phyloP scores from a whole-genome alignment of 2,797 vertebrate genomes.

The Falco naumanni region DNA sequence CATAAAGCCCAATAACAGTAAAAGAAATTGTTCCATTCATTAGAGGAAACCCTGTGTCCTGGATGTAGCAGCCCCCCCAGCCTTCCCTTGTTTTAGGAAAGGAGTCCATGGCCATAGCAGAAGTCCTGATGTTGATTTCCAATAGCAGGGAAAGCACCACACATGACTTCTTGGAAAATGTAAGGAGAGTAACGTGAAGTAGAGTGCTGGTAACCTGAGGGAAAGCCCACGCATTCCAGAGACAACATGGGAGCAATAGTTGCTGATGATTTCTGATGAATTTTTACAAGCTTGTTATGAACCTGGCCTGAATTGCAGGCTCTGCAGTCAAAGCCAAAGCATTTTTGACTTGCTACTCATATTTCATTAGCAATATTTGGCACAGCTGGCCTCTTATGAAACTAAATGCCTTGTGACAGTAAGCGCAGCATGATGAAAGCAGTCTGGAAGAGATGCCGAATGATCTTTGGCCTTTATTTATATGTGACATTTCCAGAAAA shows the following conservation, averaged over 20 bases:
- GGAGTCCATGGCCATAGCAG: neutral
- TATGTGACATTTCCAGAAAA: conserved; percentile 65
- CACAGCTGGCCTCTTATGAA: conserved; percentile 12
- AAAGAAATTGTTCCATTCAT: neutral
- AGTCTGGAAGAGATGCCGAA: neutral
- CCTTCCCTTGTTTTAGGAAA: neutral
- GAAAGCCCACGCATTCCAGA: neutral
- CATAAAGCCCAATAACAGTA: neutral
- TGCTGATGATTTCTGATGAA: neutral
- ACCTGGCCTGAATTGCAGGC: neutral
- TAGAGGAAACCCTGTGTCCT: neutral
- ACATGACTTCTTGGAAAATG: neutral
- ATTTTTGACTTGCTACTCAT: conserved; percentile 15
- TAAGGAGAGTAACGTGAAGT: neutral
- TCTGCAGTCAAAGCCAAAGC: conserved; percentile 3
- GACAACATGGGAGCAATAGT: neutral
- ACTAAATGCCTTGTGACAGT: conserved; percentile 50
- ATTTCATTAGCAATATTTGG: conserved; percentile 28
- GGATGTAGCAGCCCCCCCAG: neutral
- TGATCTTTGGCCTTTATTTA: conserved; percentile 58
- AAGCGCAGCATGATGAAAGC: conserved; percentile 33
- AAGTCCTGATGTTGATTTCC: neutral
- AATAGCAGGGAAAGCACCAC: neutral
- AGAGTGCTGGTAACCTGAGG: neutral
- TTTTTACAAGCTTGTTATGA: neutral